Percentiles rank a stretch among this genome's conserved stretches.
Evolutionary conservation across 1,140 invertebrate genomes (phyloP).

Genomic region (Colletes gigas): DNA sequence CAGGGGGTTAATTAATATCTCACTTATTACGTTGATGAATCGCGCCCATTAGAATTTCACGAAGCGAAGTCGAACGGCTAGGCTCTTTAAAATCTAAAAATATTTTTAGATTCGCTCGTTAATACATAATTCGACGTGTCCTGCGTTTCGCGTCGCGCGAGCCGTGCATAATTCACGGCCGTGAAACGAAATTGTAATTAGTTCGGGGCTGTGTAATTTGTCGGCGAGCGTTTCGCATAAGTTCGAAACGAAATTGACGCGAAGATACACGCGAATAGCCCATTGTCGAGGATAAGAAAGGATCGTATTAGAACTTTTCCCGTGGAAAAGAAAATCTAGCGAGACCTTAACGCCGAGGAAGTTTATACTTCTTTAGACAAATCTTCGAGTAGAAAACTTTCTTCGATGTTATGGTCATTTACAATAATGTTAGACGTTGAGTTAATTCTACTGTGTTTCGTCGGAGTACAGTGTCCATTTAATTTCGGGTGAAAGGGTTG

Average conservation of each 20-base stretch:
- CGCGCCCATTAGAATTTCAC: conserved; percentile 8
- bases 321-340: not conserved
- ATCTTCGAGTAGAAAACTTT: not conserved
- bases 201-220: not conserved
- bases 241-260: no score
- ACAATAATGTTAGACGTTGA: no score
- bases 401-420: not conserved
- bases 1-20: conserved; percentile 25
- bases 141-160: not conserved
- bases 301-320: not conserved
- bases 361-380: not conserved
- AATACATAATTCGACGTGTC: conserved; percentile 28
- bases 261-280: no score
- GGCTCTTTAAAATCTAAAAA: not conserved
- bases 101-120: conserved; percentile 30
- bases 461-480: no score
- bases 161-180: conserved; percentile 17
- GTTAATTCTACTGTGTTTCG: no score
- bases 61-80: not conserved
- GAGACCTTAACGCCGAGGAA: not conserved
- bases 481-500: no score
- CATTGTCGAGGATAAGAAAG: no score
- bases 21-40: conserved; percentile 9
- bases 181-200: conserved; percentile 35
- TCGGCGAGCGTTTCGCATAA: no score